A percentile compares a stretch with the other conserved stretches of the same genome.
Conservation (phyloP, 2,113 vertebrate genomes). For the Crypturellus undulatus region DNA sequence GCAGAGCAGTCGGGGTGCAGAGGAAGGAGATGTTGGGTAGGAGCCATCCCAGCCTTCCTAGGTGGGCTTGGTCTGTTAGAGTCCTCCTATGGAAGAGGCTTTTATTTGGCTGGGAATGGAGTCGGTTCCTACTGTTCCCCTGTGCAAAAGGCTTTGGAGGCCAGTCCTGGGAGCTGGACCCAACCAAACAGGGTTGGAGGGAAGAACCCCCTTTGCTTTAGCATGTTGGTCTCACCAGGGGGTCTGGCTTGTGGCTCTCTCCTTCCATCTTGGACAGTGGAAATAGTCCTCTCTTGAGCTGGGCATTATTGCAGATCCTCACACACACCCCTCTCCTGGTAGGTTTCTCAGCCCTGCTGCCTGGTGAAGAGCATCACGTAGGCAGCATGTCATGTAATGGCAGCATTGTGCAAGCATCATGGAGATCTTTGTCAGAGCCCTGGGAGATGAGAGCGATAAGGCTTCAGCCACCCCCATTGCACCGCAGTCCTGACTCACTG, state of each 20-base stretch:
- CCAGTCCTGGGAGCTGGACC: neutral
- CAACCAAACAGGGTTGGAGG: neutral
- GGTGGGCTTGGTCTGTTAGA: neutral
- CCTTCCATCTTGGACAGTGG: neutral
- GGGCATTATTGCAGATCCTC: neutral
- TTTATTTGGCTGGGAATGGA: neutral
- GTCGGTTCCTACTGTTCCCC: neutral
- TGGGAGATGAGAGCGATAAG: neutral
- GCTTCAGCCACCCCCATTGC: accelerated
- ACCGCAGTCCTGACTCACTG: neutral
- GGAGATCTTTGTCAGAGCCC: neutral
- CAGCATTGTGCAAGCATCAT: neutral
- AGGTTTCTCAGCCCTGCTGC: neutral
- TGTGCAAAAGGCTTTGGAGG: neutral
- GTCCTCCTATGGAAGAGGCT: neutral
- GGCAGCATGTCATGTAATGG: accelerated
- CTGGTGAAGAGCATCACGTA: neutral
- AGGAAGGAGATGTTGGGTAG: neutral
- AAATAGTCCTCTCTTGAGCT: accelerated
- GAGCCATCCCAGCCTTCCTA: neutral
- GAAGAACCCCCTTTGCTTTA: accelerated
- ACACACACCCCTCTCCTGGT: neutral
- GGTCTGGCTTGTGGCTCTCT: neutral
- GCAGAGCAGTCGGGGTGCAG: neutral
- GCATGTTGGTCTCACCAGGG: neutral